Base-by-base conservation (phyloP, 2,888 invertebrate species). In the Heliconius charithonia region DNA sequence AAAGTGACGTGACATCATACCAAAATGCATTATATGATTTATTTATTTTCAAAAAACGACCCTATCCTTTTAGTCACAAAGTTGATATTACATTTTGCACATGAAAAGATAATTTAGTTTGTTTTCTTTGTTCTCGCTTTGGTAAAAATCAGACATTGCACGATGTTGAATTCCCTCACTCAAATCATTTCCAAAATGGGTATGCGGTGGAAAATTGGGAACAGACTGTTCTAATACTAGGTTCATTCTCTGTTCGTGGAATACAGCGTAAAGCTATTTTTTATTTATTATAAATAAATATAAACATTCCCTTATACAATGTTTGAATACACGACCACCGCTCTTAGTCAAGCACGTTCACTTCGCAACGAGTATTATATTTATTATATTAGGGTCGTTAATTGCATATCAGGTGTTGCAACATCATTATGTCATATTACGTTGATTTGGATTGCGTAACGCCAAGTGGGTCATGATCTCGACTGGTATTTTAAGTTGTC, bases 401-500 rank as follows among this genome's bases (percentile, higher is more conserved):
- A 74, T 80, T 62, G 71, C 32, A n/a, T 71, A 75, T 65, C 45
- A n/a, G 27, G 69, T 81, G 81, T 80, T 62, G 81, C 70, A 80
- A 81, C 51, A 71, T 76, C 80, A 79, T 81, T 81, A 80, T 81
- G 79, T 79, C 81, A 78, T 67, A 78, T 80, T 79, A 77, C 80
- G 80, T 59, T 70, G 77, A 80, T 80, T 79, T 75, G 71, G 72
- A 74, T 80, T 80, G 80, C 77, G 79, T 56, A 81, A 81, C 63
- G 16, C 10, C 63, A 80, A 80, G 78, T 83, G 76, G 83, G 82
- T 83, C 83, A 83, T 79, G 83, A 83, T 79, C 83, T 81, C 82
- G 41, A 75, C 79, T 72, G 73, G 79, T 80, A 81, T 79, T 79
- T 79, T 74, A 45, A 71, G 75, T 77, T 72, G 78, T 75, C 77